Base-by-base conservation (phyloP, 2,888 invertebrate species). In the Sesia apiformis region DNA sequence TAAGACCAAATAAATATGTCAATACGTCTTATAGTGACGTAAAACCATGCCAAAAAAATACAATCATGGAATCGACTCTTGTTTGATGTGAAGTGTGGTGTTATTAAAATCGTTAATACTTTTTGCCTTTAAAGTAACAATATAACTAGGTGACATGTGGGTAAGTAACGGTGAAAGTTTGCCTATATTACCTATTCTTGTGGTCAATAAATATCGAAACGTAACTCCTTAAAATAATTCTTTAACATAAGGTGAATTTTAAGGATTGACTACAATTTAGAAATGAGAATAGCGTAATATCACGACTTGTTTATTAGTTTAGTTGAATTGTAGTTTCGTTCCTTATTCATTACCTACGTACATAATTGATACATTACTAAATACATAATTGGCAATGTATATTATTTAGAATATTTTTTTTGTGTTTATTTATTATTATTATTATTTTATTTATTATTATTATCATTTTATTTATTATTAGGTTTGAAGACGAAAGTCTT, bases 81-180 rank as follows among this genome's bases (percentile, higher is more conserved):
- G 23, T 23, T 23, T 23, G 23, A 23, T 23, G 23, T 23, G 23
- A 23, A 23, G 23, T 23, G 23, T 23, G 23, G 23, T 23, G 23
- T 23, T 1, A 23, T 23, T 23, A 23, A 23, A 23, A 23, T 57
- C 55, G 57, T 57, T 57, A 57, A 56, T 55, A 57, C 50, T 52
- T 6, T 49, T 50, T 55, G 55, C 51, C 57, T 59, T 57, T 56
- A 55, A 56, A 57, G 55, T 49, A 55, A n/a, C n/a, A 54, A 42
- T 52, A 54, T 51, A 5, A 46, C 5, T 38, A 46, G 51, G 54
- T 57, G 51, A 49, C 7, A 49, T 53, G 52, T 3, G 49, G n/a
- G 41, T 54, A 54, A 57, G 52, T 57, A 53, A 43, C 5, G 54
- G 54, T 52, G 52, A 49, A 39, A 52, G 49, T 40, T 55, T 3